Base-by-base conservation (phyloP, 2,888 invertebrate genomes). In the Lingula anatina region DNA sequence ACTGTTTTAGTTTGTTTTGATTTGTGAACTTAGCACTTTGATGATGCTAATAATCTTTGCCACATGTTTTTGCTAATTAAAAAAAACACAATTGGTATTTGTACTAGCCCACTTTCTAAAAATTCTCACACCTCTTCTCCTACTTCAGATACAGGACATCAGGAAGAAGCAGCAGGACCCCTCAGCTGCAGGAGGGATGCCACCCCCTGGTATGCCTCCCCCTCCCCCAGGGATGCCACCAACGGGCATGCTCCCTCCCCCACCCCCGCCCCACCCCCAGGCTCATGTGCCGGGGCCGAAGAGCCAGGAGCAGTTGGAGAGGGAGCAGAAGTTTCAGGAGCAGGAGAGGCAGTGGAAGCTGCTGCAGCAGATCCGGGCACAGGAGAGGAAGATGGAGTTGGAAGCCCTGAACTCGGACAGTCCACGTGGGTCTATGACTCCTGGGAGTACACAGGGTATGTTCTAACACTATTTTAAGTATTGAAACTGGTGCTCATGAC, bases 201-300 rank as follows among this genome's bases (percentile, higher is more conserved):
- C 37, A 24, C 31, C 25, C 28, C 48, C 56, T 25, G 56, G 54
- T 5, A 49, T 54, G 28, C 48, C 54, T 31, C 50, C 52, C 2
- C 54, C 54, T 28, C 57, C 57, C 9, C 53, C 49, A 21, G 53
- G 56, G 15, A 57, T n/a, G n/a, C n/a, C n/a, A n/a, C n/a, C n/a
- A n/a, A n/a, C n/a, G n/a, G n/a, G n/a, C n/a, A n/a, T 42, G 42
- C 26, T 42, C 2, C 27, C 42, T 24, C 42, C 42, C 25, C 25
- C 26, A 24, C 38, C 26, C n/a, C 35, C 44, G 21, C 35, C 9
- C 45, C 9, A 53, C 53, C 7, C 54, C 49, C 35, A 45, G 54
- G 44, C 44, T 28, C 27, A 40, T 21, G 15, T 42, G 26, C 18
- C 46, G 27, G 9, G 44, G 35, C 27, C 44, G 7, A 46, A 54